Evolutionary conservation across 2,113 vertebrate species (phyloP).

Genomic region (Eonycteris spelaea): DNA sequence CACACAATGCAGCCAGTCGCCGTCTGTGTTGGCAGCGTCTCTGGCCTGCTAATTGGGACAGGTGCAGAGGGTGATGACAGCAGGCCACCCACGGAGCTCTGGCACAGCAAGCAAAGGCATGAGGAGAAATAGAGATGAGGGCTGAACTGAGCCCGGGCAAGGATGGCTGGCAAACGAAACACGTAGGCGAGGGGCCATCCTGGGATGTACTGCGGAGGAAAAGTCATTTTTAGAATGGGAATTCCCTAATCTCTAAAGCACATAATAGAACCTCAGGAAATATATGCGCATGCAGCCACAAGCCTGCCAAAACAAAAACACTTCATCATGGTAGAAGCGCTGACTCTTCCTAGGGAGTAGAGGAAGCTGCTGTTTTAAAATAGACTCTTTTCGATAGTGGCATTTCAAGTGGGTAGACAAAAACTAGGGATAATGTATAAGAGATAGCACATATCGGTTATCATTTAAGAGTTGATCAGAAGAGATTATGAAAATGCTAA

Average conservation of each 20-base stretch:
- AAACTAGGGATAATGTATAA: not conserved
- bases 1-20: not conserved
- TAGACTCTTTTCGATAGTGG: not conserved
- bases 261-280: not conserved
- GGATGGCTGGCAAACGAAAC: not conserved
- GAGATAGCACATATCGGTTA: not conserved
- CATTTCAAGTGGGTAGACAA: not conserved
- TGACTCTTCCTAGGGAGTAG: not conserved
- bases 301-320: not conserved
- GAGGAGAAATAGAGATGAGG: not conserved
- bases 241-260: not conserved
- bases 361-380: not conserved
- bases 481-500: not conserved
- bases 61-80: conserved; percentile 57
- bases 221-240: not conserved
- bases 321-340: not conserved
- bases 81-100: conserved; percentile 26
- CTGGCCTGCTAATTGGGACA: conserved; percentile 54
- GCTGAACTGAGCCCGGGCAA: not conserved
- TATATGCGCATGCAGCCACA: too few species aligned
- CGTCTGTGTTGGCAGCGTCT: not conserved
- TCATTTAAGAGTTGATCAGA: not conserved
- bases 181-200: fast-evolving
- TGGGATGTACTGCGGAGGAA: not conserved
- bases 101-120: not conserved